Evolutionary conservation across 2,113 vertebrate species (phyloP), one percentile per base, ranked within the genome.

Genomic region (Chloropsis cyanopogon): DNA sequence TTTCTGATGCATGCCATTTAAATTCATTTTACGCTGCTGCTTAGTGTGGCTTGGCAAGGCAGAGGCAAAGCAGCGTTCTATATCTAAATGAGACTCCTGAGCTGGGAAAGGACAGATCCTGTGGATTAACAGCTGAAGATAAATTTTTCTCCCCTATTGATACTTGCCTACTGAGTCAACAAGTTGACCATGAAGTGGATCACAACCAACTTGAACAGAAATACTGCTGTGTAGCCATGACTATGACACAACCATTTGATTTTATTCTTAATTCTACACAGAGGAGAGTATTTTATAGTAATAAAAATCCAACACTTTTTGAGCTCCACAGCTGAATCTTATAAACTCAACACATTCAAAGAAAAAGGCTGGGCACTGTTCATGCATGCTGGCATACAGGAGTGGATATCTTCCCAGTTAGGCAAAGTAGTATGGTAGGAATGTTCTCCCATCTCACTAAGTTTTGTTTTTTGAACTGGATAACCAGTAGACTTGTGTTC

Each of bases 21-120:
- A 96, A 98, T 97, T 97, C 87, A 96, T 95, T 97, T 97, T 96
- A 95, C 53, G 92, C 88, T 97, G 93, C 78, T 98, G 92, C 94
- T 96, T 97, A 91, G 95, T 56, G 82, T 91, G 93, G 89, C 79
- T 97, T 97, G 96, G 96, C 96, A 96, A 96, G 70, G 63, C 88
- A 70, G 77, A 90, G 84, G 69, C 78, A 83, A 81, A 89, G 22
- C 47, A 84, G 85, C 22, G 16, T 90, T 88, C 94, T 83, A 53
- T 37, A 82, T 79, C 77, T 95, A 82, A 95, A 96, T 46, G 88
- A 95, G 86, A 86, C 87, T 95, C 88, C 92, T 57, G 88, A 92
- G 82, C 14, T 85, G 88, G 95, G 47, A 49, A 93, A 89, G 82
- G 91, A 92, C 13, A 93, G 88, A 88, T 65, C 81, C 86, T 73